Evolutionary conservation across 2,888 invertebrate genomes (phyloP).

Genomic region (Sinodicranocentrus sp.): DNA sequence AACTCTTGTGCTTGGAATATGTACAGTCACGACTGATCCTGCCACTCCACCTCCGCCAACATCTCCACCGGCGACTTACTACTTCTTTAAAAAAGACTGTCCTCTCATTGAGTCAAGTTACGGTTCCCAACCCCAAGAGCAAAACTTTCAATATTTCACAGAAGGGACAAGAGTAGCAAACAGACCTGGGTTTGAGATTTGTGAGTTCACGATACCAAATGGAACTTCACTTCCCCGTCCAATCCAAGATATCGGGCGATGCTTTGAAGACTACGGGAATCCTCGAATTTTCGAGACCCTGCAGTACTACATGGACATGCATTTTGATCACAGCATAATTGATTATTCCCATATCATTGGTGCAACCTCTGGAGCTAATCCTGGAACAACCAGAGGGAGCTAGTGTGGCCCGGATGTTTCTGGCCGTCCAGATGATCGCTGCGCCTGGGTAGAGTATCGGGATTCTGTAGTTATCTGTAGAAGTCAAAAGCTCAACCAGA

Average conservation of each 20-base stretch:
- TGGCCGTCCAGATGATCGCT: not conserved
- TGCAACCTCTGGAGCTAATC: not conserved
- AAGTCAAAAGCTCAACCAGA: not conserved
- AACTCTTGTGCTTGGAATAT: conserved; percentile 22
- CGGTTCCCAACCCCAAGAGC: no score
- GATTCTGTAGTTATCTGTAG: conserved; percentile 17
- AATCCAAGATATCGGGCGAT: not conserved
- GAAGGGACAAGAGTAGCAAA: not conserved
- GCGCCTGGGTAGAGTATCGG: conserved; percentile 36
- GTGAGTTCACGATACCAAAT: not conserved
- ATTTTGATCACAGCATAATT: not conserved
- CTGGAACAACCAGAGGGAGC: not conserved
- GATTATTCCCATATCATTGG: not conserved
- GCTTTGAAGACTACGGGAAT: conserved; percentile 5
- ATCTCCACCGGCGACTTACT: not conserved
- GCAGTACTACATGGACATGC: not conserved
- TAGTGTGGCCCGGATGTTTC: conserved; percentile 4
- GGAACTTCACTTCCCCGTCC: not conserved
- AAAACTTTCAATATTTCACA: not conserved
- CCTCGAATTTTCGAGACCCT: not conserved
- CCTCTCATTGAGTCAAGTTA: no score
- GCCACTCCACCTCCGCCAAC: not conserved
- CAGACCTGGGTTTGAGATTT: not conserved
- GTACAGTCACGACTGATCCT: not conserved
- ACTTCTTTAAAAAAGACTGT: no score